Evolutionary conservation across 2,797 vertebrate genomes (phyloP), one percentile per base, ranked within the genome.

Genomic region (Phaenicophaeus curvirostris): DNA sequence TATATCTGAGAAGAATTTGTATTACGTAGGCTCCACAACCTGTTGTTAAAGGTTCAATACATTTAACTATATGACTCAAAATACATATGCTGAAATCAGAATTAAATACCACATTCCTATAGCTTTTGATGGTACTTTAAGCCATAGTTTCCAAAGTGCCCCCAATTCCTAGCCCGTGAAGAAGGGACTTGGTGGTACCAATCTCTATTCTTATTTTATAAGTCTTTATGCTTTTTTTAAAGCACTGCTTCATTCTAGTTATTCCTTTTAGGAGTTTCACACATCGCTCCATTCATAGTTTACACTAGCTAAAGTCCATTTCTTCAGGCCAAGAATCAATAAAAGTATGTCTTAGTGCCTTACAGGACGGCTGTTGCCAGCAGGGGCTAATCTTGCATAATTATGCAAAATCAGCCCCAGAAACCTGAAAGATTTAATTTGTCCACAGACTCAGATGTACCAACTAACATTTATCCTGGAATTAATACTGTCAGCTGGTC

Each of bases 1-100:
- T 91, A 91, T 93, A 94, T 92, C 94, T 96, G 93, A 92, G 94
- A 97, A 93, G 71, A 94, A 92, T 93, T 75, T 90, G 76, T 39
- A 28, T 62, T 58, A 62, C 42, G 24, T 80, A 75, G 71, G 72
- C 62, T 73, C 65, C 75, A 89, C 41, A 71, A 84, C 61, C 58
- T 65, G 61, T 88, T 96, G 92, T 93, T 96, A 94, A 94, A 96
- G 97, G 93, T 92, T 96, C 68, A 62, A 90, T 92, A 93, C 95
- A 95, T 95, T 87, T 94, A 94, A 96, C 82, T 93, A 24, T 93
- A 24, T 42, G 59, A 85, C 71, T 93, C 61, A 59, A 83, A 94
- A 91, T 86, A 71, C 35, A 28, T 44, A 66, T 39, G 61, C 68
- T 73, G 75, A 77, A 94, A 90, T 77, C 50, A 25, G 59, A 88